Base-by-base conservation (phyloP, 2,888 invertebrate genomes). In the Heliconius aoede region DNA sequence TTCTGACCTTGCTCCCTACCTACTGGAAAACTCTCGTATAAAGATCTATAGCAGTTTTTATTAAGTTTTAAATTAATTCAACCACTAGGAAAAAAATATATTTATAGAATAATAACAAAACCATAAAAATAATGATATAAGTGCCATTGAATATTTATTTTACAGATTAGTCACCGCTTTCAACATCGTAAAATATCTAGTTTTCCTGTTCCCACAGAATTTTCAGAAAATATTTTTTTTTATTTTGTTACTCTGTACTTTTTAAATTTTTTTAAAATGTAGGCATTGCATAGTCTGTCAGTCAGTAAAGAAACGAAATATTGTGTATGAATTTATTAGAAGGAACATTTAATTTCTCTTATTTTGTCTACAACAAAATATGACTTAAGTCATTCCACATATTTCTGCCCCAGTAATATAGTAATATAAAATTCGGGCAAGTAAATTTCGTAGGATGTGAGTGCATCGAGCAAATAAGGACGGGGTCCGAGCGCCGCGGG, bases 391-490 rank as follows among this genome's bases (percentile, higher is more conserved):
- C 21, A 32, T 18, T 28, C 32, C n/a, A n/a, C 1, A 64, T 32
- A 64, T 18, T 32, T 32, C 32, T 64, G 4, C 32, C 8, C 24
- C 36, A 65, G 36, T 65, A 55, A 69, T 69, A 55, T 69, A 69
- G 55, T 24, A 55, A 32, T 32, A 65, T 65, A 65, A 76, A 79
- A 69, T 62, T 69, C n/a, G 61, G 68, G 24, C 68, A 68, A 74
- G 76, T 80, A 78, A 79, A 81, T 82, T 81, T 81, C 79, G 76
- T 78, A 73, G 79, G 73, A 80, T 78, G 78, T 80, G 83, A 79
- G 40, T 81, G 83, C 82, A 82, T 80, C 81, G 76, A 77, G 79
- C 77, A 82, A 83, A 84, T 81, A 81, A 81, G 82, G 81, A 81
- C 81, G 81, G 80, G 79, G 80, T 80, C 79, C 82, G 76, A 73